Evolutionary conservation across 2,888 invertebrate genomes (phyloP), one percentile per base, ranked within the genome.

Genomic region (Acanthopleura granulata): DNA sequence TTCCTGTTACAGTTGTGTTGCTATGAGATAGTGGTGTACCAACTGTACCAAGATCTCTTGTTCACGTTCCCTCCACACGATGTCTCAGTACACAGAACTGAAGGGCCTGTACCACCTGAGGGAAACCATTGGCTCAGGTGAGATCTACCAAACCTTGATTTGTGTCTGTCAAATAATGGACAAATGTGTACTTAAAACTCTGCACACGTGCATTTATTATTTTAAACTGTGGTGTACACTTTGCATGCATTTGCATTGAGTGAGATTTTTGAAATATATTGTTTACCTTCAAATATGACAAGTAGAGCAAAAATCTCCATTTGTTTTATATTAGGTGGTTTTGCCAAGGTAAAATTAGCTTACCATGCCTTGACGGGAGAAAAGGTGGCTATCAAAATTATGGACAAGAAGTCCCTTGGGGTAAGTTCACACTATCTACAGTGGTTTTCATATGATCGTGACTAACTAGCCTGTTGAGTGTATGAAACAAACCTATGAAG

Each of bases 311-410:
- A 40, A 40, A 6, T 40, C 3, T 57, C n/a, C 12, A n/a, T 9
- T 12, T n/a, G 57, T 57, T 71, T 76, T 74, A 30, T 76, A 82
- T 92, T 93, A 90, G 95, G 95, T 77, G 95, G 95, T 72, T 95
- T 95, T 90, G 95, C 94, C 9, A 95, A 95, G 92, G 95, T 95
- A 15, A 94, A 95, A 88, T 91, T 95, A 73, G 95, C 94, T 14
- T 94, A 94, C 16, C 95, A 96, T 90, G 86, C 93, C 74, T 92
- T 94, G n/a, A 95, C 95, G 72, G 94, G 94, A 51, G 94, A 95
- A 88, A 94, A 94, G 90, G 95, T 95, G 73, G 95, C 95, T 69
- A 93, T 95, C 77, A 95, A 95, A 91, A 94, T 95, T 74, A 95
- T 96, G 93, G 94, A 95, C 85, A 95, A 95, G 90, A 91, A 91